Conservation (phyloP, 2,888 invertebrate species). For the Rambutsinella grinnellia region DNA sequence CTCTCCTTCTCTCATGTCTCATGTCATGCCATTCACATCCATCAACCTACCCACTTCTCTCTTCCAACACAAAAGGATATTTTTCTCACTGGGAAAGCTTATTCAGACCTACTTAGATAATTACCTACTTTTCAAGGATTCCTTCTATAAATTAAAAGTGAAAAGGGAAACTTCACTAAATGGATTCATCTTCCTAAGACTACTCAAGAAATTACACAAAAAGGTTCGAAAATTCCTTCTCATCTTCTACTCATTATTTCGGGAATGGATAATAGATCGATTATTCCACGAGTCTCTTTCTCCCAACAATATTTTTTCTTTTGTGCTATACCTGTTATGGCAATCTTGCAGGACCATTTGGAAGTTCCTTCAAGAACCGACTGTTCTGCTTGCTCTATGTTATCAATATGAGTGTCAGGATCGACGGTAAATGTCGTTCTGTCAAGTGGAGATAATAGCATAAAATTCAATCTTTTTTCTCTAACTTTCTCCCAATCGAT, state of each 20-base stretch:
- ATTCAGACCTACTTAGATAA: not conserved
- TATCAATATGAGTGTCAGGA: constrained; percentile 97
- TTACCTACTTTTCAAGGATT: not conserved
- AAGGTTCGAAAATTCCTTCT: not conserved
- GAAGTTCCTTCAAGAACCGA: constrained; percentile 99
- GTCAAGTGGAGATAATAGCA: constrained; percentile 71
- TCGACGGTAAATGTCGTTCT: constrained; percentile 98
- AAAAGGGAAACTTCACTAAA: not conserved
- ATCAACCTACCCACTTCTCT: too few species aligned
- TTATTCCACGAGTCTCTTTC: too few species aligned
- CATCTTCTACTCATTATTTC: too few species aligned
- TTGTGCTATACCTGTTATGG: constrained; percentile 90
- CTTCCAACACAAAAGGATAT: too few species aligned
- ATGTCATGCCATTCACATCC: too few species aligned
- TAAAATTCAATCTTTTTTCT: too few species aligned
- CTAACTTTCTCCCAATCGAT: too few species aligned
- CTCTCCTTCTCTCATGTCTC: too few species aligned
- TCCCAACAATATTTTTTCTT: not conserved
- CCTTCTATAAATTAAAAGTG: not conserved
- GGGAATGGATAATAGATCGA: too few species aligned
- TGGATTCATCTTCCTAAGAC: too few species aligned
- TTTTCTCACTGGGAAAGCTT: too few species aligned
- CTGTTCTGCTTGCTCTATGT: constrained; percentile 97
- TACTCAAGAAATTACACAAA: too few species aligned
- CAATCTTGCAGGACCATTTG: constrained; percentile 99